phyloP scores from a whole-genome alignment of 2,888 invertebrate species.

The Macrosiphum euphorbiae region DNA sequence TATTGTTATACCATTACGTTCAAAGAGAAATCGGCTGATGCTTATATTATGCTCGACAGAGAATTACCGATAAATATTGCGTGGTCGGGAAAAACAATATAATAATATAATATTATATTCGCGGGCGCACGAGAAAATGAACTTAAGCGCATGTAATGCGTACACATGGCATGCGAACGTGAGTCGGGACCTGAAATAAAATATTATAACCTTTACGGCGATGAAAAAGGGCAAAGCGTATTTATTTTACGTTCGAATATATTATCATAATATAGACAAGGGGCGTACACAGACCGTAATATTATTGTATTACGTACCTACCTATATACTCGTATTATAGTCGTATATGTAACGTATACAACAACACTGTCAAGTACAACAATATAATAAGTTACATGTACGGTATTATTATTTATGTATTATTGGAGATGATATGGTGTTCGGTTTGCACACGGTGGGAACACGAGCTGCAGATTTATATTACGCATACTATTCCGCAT shows the following conservation, averaged over 20 bases:
- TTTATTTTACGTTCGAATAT: neutral
- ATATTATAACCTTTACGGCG: neutral
- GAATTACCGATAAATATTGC: neutral
- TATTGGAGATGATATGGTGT: neutral
- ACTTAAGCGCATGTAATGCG: neutral
- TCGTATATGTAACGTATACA: neutral
- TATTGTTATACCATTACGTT: neutral
- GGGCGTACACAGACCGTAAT: neutral
- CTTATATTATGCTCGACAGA: neutral
- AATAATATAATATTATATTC: neutral
- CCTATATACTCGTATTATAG: neutral
- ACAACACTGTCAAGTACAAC: neutral
- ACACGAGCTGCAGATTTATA: neutral
- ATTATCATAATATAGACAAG: neutral
- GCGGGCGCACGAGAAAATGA: neutral
- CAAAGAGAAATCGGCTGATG: neutral
- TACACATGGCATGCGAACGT: neutral
- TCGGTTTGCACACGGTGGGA: neutral
- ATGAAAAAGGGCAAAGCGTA: neutral
- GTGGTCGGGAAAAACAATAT: neutral
- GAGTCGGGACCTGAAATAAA: neutral
- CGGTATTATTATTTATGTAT: neutral
- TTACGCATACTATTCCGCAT: neutral
- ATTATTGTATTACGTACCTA: neutral
- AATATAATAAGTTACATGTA: neutral